Conservation (phyloP, 2,888 invertebrate genomes). For the Aproaerema taeniolella region DNA sequence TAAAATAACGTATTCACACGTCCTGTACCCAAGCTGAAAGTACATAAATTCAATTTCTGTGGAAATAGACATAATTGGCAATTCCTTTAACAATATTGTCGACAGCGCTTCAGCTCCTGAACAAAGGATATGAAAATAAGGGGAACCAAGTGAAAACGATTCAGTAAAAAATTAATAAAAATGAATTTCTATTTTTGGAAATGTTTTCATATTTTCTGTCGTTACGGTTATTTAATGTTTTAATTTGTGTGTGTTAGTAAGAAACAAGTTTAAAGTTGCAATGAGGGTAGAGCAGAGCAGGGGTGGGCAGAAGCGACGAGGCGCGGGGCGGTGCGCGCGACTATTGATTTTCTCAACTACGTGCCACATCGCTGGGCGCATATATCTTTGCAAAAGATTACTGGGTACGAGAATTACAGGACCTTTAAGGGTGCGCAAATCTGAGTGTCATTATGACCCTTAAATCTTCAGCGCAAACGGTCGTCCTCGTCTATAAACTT, state of each 20-base stretch:
- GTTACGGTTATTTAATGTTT: too few species aligned
- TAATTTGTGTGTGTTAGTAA: conserved; percentile 32
- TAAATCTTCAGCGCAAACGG: conserved; percentile 2
- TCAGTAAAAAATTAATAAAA: too few species aligned
- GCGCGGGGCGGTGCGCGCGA: conserved; percentile 54
- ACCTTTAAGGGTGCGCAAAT: conserved; percentile 17
- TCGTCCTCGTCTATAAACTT: conserved; percentile 1
- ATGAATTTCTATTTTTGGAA: too few species aligned
- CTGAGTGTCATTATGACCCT: conserved; percentile 2
- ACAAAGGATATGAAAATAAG: not conserved
- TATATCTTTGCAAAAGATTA: conserved; percentile 36
- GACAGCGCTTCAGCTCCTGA: too few species aligned
- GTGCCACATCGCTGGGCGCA: conserved; percentile 31
- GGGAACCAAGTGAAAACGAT: not conserved
- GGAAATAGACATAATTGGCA: too few species aligned
- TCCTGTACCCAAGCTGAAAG: too few species aligned
- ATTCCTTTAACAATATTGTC: too few species aligned
- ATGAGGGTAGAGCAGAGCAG: too few species aligned
- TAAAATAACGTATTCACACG: too few species aligned
- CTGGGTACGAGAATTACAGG: too few species aligned
- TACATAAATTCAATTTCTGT: too few species aligned
- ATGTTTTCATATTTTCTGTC: too few species aligned
- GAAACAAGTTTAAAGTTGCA: conserved; percentile 43
- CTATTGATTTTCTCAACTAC: conserved; percentile 63
- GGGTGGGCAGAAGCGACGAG: conserved; percentile 22